phyloP scores from a whole-genome alignment of 1,140 invertebrate genomes.

The Drosophila orena region DNA sequence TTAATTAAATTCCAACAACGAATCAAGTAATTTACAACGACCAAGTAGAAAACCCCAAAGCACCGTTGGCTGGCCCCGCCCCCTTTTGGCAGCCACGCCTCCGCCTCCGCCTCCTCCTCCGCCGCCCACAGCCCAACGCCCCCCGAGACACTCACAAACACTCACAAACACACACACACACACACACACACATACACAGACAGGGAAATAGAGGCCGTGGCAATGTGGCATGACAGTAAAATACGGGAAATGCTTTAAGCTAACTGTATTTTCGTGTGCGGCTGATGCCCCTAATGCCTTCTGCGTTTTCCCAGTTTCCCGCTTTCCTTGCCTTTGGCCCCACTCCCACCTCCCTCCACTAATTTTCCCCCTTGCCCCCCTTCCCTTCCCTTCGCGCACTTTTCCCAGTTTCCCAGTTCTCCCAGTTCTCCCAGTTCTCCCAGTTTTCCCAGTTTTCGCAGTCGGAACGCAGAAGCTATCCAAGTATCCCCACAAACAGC shows the following conservation, averaged over 20 bases:
- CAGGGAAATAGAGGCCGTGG: conserved; percentile 22
- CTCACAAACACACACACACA: conserved; percentile 23
- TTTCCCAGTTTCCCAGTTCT: neutral
- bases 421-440: neutral
- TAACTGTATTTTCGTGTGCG: conserved; percentile 82
- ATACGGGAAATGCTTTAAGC: conserved; percentile 81
- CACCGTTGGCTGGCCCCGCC: conserved; percentile 43
- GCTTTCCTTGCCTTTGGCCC: too few relatives aligned
- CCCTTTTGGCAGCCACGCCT: conserved; percentile 11
- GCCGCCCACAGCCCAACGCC: conserved; percentile 1
- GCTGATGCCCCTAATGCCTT: conserved; percentile 69
- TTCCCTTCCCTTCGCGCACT: neutral
- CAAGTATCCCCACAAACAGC: conserved; percentile 20
- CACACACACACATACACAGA: neutral
- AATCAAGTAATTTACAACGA: conserved; percentile 83
- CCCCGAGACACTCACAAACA: too few relatives aligned
- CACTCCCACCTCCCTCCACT: too few relatives aligned
- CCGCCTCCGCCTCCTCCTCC: neutral
- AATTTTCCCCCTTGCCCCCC: too few relatives aligned
- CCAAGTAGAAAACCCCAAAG: conserved; percentile 80
- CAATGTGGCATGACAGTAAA: conserved; percentile 61
- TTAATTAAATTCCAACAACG: conserved; percentile 83
- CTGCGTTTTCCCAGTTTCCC: conserved; percentile 16
- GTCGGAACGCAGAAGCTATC: conserved; percentile 21
- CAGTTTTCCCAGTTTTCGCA: neutral